These are phyloP conservation scores for Porites divaricata DNA, from an alignment of 92 coral and sea anemone species.

Conservation along the genomic window DNA sequence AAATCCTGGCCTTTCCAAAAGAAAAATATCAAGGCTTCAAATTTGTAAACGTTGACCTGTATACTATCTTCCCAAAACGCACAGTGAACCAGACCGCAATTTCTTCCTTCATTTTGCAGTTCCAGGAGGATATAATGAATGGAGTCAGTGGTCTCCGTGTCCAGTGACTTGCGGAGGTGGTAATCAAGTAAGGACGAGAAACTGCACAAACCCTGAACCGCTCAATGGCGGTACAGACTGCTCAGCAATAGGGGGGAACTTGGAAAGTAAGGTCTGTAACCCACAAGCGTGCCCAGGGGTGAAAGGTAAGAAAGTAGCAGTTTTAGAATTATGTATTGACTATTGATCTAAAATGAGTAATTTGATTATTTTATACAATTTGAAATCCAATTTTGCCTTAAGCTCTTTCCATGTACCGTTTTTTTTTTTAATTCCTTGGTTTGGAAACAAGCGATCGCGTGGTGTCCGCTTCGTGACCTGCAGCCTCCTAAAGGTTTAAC, in stretches of 20 bases:
- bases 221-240: conserved; percentile 95
- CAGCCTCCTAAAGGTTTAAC: too few relatives aligned
- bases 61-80: too few relatives aligned
- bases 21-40: too few relatives aligned
- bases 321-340: too few relatives aligned
- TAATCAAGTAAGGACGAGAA: conserved; percentile 82
- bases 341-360: neutral
- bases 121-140: conserved; percentile 88
- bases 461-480: too few relatives aligned
- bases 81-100: too few relatives aligned
- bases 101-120: conserved; percentile 45
- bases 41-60: too few relatives aligned
- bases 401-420: too few relatives aligned
- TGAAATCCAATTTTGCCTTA: too few relatives aligned
- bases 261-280: conserved; percentile 81
- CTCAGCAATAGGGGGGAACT: conserved; percentile 79
- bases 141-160: conserved; percentile 90
- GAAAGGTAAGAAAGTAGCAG: conserved; percentile 58
- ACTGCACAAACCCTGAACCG: conserved; percentile 90
- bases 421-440: too few relatives aligned
- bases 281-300: conserved; percentile 90
- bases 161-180: conserved; percentile 95
- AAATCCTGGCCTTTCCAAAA: too few relatives aligned
- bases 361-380: neutral
- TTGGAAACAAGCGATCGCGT: neutral